Conservation (phyloP, 2,888 invertebrate genomes). For the Drosophila dives region DNA sequence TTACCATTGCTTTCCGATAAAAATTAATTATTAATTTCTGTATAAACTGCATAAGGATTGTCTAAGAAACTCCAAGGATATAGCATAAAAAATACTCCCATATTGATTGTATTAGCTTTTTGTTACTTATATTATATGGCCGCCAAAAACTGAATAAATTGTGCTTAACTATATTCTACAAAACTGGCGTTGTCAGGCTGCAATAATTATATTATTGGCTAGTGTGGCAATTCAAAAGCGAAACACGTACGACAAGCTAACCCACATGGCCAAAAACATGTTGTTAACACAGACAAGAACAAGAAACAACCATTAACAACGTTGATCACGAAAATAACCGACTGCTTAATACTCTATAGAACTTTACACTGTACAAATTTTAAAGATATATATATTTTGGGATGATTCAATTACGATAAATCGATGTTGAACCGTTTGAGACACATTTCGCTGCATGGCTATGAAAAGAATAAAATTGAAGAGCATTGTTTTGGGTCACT, state of each 20-base stretch:
- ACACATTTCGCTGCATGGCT: neutral
- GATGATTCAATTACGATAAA: neutral
- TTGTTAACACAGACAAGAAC: constrained; percentile 48
- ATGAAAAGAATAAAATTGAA: constrained; percentile 16
- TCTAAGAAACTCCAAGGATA: neutral
- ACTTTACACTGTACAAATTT: neutral
- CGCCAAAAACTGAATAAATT: neutral
- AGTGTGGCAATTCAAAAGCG: constrained; percentile 64
- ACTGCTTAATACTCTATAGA: neutral
- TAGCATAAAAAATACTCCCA: neutral
- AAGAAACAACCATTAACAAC: neutral
- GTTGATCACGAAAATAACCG: neutral
- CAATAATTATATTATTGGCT: constrained; percentile 44
- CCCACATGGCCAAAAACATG: constrained; percentile 28
- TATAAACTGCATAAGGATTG: neutral
- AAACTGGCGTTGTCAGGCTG: constrained; percentile 17
- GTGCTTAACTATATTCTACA: neutral
- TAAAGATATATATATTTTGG: too few species aligned
- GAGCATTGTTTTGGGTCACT: constrained; percentile 32
- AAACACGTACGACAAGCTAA: constrained; percentile 53
- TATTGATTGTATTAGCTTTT: neutral
- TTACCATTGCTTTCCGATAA: neutral
- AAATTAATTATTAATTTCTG: too few species aligned
- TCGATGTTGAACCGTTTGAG: neutral
- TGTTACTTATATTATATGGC: neutral